These are phyloP conservation scores for Nestor notabilis DNA, from an alignment of 2,113 vertebrate species.

Conservation along the genomic window DNA sequence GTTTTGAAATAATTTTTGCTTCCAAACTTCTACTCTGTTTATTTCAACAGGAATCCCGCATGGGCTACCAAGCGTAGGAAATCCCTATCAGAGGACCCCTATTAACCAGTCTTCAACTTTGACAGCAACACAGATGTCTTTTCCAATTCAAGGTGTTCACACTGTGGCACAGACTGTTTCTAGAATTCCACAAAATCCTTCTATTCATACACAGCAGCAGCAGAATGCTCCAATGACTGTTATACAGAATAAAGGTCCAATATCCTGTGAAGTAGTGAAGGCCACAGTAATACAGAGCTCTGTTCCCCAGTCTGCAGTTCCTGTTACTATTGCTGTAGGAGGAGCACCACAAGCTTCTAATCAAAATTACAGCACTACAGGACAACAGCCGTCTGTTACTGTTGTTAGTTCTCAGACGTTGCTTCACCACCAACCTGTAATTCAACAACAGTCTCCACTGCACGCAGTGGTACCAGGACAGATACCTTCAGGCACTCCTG, in stretches of 20 bases:
- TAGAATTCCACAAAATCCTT: constrained; percentile 78
- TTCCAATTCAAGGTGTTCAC: constrained; percentile 84
- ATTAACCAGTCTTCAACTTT: constrained; percentile 81
- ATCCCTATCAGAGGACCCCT: constrained; percentile 84
- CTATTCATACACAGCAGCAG: constrained; percentile 78
- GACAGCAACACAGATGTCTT: constrained; percentile 86
- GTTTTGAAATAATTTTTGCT: constrained; percentile 17
- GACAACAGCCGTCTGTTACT: constrained; percentile 72
- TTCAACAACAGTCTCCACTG: constrained; percentile 80
- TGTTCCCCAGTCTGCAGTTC: constrained; percentile 78
- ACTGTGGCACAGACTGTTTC: constrained; percentile 83
- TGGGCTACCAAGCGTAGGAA: constrained; percentile 81
- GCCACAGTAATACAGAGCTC: constrained; percentile 85
- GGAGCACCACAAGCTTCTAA: constrained; percentile 75
- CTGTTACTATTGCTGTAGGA: constrained; percentile 79
- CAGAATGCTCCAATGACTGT: constrained; percentile 82
- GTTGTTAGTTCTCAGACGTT: constrained; percentile 81
- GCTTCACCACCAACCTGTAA: constrained; percentile 87
- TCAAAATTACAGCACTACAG: constrained; percentile 84
- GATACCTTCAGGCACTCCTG: constrained; percentile 87
- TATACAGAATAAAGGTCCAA: constrained; percentile 83
- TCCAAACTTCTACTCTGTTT: constrained; percentile 46
- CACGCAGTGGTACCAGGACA: constrained; percentile 83
- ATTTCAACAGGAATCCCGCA: constrained; percentile 79
- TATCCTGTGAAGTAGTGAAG: constrained; percentile 84